Evolutionary conservation across 2,888 invertebrate species (phyloP).

Genomic region (Sphaerophoria taeniata): DNA sequence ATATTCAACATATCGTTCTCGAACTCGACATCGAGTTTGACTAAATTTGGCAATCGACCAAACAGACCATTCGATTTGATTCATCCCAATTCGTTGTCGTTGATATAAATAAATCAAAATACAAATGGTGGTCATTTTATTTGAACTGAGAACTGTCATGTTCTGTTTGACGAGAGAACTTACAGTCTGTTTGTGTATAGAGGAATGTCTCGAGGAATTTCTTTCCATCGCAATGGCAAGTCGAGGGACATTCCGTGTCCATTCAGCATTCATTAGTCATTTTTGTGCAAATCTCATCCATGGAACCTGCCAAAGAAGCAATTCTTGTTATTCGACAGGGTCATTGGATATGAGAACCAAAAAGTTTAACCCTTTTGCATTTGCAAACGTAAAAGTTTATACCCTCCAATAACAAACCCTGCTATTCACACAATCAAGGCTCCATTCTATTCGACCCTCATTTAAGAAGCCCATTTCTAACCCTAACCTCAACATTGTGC

Average conservation of each 20-base stretch:
- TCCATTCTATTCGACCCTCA: not conserved
- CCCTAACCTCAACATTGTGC: not conserved
- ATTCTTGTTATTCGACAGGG: not conserved
- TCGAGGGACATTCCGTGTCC: conserved; percentile 93
- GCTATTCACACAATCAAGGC: conserved; percentile 13
- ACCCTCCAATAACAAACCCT: not conserved
- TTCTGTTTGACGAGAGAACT: no score
- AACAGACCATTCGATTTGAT: conserved; percentile 95
- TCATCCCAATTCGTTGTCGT: conserved; percentile 93
- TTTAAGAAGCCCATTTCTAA: no score
- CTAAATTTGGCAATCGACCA: conserved; percentile 93
- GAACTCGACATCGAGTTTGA: no score
- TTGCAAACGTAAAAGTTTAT: conserved; percentile 4
- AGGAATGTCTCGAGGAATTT: conserved; percentile 95
- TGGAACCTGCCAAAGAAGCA: conserved; percentile 85
- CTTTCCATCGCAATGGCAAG: conserved; percentile 94
- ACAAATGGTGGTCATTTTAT: no score
- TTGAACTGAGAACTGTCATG: no score
- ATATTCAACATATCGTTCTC: no score
- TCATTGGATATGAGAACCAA: not conserved
- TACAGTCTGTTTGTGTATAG: conserved; percentile 96
- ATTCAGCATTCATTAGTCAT: conserved; percentile 92
- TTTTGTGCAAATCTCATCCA: conserved; percentile 91
- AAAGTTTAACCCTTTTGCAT: conserved; percentile 8
- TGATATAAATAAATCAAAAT: no score